A percentile compares a stretch with the other conserved stretches of the same genome.
These are phyloP conservation scores for Perodicticus potto DNA, from an alignment of 2,797 vertebrate genomes.

Conservation along the genomic window DNA sequence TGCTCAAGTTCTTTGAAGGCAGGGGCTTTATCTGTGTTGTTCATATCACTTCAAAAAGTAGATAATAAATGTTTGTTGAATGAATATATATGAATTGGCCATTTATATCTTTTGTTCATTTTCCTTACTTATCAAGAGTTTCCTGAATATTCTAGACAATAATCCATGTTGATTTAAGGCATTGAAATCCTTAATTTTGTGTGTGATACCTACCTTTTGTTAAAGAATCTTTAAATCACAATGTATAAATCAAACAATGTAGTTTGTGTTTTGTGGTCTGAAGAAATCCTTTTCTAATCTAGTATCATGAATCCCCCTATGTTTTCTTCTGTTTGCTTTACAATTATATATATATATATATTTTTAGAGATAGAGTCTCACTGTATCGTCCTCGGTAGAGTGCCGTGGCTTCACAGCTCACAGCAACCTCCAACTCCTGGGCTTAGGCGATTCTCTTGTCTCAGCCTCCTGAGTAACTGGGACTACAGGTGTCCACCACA, in stretches of 20 bases:
- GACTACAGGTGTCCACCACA: no score
- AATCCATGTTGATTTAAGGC: constrained; percentile 5
- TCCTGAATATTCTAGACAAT: neutral
- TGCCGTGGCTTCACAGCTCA: no score
- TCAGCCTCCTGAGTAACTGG: no score
- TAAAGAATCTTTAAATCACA: neutral
- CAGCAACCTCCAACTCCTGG: no score
- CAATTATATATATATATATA: neutral
- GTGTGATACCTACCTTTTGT: neutral
- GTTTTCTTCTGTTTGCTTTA: neutral
- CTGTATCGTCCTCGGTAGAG: no score
- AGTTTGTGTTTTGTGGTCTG: neutral
- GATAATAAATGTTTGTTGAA: neutral
- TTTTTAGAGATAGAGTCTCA: no score
- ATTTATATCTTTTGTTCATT: neutral
- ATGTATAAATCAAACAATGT: neutral
- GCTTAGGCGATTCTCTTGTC: no score
- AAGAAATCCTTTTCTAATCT: constrained; percentile 17
- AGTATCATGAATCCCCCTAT: neutral
- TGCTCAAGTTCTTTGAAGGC: constrained; percentile 3
- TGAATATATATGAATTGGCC: neutral
- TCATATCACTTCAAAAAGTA: neutral
- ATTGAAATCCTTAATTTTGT: neutral
- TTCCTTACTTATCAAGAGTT: neutral
- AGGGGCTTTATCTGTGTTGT: neutral